Base-by-base conservation (phyloP, 92 coral and sea anemone genomes). In the Phenganax stokvisi region DNA sequence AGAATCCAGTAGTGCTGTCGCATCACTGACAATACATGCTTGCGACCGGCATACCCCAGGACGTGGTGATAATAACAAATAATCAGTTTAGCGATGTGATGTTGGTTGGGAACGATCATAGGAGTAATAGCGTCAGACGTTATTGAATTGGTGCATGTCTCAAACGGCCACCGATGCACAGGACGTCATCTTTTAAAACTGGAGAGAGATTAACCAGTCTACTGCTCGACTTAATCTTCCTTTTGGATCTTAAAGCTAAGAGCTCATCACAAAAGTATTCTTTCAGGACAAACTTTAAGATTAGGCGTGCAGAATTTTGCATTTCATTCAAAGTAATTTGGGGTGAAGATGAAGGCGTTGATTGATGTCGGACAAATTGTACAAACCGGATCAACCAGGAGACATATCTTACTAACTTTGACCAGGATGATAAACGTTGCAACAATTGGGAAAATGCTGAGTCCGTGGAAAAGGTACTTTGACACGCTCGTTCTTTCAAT, bases 191-290 rank as follows among this genome's bases (percentile, higher is more conserved):
- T 82, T 57, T 70, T 77, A 89, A 10, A 57, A 82, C 74, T 9
- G 91, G 89, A 56, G 83, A 85, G 2, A 89, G 86, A 65, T 51
- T 66, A 55, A 86, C 85, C 53, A 84, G 44, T 72, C 71, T 84
- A 79, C 89, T 86, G 71, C 60, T 30, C 51, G 88, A 27, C 76
- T 86, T 89, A 72, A 89, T 89, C 71, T 57, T 79, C 70, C 79
- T 80, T 44, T 86, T 89, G 53, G 72, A 75, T 68, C 58, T 68
- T 52, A 90, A 29, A 56, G 86, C 83, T 77, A 81, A 6, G 84
- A 84, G 31, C 79, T 89, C 93, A 31, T 80, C 87, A 2, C 30
- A 72, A 37, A 89, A 89, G 58, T 72, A 77, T 61, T 82, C 83
- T 65, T 65, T 3, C 52, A 81, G 91, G 29, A 85, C 75, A 17